A percentile compares a stretch with the other conserved stretches of the same genome.
These are phyloP conservation scores for Aplochiton taeniatus DNA, from an alignment of 2,797 vertebrate species.

Conservation along the genomic window DNA sequence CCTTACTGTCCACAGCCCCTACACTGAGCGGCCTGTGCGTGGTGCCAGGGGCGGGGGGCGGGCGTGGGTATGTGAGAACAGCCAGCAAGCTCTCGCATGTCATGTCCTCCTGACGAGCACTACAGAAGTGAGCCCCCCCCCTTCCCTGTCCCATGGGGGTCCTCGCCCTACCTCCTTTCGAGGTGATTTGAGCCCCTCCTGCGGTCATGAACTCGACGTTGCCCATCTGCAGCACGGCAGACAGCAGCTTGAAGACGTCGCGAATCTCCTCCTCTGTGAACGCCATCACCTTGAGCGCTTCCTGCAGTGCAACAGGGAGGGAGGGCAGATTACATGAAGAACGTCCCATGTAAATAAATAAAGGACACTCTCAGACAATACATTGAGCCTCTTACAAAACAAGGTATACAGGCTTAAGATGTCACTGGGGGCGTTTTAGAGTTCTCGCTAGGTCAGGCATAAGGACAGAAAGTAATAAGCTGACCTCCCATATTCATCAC, in stretches of 20 bases:
- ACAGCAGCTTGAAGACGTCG: slow-evolving; percentile 89
- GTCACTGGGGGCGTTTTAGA: no score
- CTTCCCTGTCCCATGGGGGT: not conserved
- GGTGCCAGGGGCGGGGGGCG: not conserved
- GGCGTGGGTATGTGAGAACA: no score
- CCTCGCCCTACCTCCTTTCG: slow-evolving; percentile 80
- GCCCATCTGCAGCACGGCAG: slow-evolving; percentile 87
- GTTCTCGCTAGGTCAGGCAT: no score
- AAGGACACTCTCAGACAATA: not conserved
- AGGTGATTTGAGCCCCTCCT: slow-evolving; percentile 88
- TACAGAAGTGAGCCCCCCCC: not conserved
- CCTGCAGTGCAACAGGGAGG: slow-evolving; percentile 58
- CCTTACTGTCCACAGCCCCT: slow-evolving; percentile 31
- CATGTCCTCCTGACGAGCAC: no score
- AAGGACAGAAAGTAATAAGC: no score
- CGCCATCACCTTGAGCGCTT: slow-evolving; percentile 88
- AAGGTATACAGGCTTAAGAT: no score
- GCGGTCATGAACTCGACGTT: slow-evolving; percentile 93
- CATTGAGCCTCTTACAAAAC: no score
- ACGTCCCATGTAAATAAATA: no score
- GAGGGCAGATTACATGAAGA: not conserved
- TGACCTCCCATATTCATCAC: no score
- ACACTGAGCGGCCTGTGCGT: not conserved
- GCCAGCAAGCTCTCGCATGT: no score
- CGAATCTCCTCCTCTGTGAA: slow-evolving; percentile 87